A percentile compares a stretch with the other conserved stretches of the same genome.
Conservation (phyloP, 1,140 invertebrate genomes). For the Uloborus diversus region DNA sequence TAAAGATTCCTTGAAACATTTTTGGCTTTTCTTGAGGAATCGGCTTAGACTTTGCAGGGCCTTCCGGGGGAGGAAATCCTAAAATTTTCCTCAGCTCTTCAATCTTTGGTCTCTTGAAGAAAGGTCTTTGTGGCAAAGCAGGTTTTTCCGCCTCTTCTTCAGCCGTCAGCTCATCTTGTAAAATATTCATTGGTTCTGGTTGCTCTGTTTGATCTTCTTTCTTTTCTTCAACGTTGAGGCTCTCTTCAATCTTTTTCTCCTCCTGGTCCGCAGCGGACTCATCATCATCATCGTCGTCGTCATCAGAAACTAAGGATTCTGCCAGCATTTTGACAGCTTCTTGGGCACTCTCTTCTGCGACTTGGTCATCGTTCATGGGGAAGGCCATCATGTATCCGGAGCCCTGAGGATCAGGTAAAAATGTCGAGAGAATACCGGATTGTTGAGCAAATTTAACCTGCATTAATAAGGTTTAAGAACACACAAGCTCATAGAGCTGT, state of each 20-base stretch:
- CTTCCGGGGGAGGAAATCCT: conserved; percentile 39
- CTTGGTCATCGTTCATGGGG: conserved; percentile 44
- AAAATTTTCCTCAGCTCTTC: conserved; percentile 54
- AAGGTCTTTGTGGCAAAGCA: conserved; percentile 8
- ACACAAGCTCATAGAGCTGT: too few relatives aligned
- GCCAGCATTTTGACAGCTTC: conserved; percentile 48
- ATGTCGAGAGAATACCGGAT: conserved; percentile 42
- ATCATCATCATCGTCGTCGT: conserved; percentile 36
- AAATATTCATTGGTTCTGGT: conserved; percentile 40
- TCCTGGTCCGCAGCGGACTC: not conserved
- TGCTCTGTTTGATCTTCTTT: conserved; percentile 40
- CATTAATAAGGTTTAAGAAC: conserved; percentile 1
- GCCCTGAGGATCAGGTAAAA: conserved; percentile 43
- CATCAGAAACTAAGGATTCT: conserved; percentile 13
- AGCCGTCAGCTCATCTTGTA: conserved; percentile 31
- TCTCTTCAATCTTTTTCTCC: conserved; percentile 7
- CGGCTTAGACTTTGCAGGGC: conserved; percentile 24
- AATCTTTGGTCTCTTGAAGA: conserved; percentile 51
- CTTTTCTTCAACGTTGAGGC: not conserved
- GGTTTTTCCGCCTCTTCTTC: conserved; percentile 44
- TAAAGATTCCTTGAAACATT: conserved; percentile 29
- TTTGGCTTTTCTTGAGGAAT: conserved; percentile 51
- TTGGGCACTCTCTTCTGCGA: conserved; percentile 47
- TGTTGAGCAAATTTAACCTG: conserved; percentile 35
- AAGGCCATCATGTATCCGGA: conserved; percentile 56